Conservation (phyloP, 1,140 invertebrate genomes). For the Euglossa dilemma region DNA sequence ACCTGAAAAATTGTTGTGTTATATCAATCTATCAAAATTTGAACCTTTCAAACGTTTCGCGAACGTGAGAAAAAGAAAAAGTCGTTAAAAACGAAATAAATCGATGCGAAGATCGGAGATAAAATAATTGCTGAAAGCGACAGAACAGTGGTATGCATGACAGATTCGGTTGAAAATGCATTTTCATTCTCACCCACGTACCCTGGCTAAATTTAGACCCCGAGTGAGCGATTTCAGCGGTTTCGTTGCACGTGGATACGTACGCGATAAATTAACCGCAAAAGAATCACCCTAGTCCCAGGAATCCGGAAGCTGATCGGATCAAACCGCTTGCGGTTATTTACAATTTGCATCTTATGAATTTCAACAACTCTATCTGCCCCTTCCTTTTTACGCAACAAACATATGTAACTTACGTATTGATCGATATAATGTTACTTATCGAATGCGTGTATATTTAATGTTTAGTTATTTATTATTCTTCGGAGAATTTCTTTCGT, state of each 20-base stretch:
- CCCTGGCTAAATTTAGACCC: constrained; percentile 19
- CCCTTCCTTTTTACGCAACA: too few relatives aligned
- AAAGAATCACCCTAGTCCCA: neutral
- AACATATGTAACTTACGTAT: neutral
- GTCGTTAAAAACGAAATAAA: neutral
- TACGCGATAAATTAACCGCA: constrained; percentile 17
- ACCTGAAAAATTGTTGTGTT: too few relatives aligned
- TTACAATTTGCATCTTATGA: constrained; percentile 13
- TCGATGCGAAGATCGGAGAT: neutral
- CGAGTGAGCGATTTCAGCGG: constrained; percentile 25
- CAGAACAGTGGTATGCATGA: constrained; percentile 14
- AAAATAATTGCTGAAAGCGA: neutral
- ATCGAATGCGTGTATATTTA: neutral
- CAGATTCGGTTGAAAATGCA: constrained; percentile 19
- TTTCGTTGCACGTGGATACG: neutral
- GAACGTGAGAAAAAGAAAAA: neutral
- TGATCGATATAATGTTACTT: neutral
- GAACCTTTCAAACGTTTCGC: too few relatives aligned
- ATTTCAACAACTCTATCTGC: neutral
- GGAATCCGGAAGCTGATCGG: constrained; percentile 21
- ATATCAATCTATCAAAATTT: too few relatives aligned
- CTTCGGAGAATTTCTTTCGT: too few relatives aligned
- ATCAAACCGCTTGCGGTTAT: neutral
- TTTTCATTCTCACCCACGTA: constrained; percentile 35
- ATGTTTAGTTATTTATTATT: neutral